Evolutionary conservation across 1,140 invertebrate genomes (phyloP).

Genomic region (Eupeodes corollae): DNA sequence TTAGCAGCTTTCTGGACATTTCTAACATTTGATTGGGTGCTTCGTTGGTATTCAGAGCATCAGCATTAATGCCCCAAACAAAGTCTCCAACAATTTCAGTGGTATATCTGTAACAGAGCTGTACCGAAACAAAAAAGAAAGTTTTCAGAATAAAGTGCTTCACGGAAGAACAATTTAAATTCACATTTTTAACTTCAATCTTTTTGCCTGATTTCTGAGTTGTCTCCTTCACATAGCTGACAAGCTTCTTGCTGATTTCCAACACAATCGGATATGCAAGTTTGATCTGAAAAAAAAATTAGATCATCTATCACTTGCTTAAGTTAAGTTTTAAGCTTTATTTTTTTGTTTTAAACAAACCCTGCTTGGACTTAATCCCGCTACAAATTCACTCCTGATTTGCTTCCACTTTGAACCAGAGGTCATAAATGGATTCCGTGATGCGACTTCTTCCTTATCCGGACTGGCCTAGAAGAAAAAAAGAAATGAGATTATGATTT

Average conservation of each 20-base stretch:
- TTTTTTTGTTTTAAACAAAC: conserved; percentile 10
- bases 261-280: conserved; percentile 24
- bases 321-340: neutral
- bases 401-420: conserved; percentile 42
- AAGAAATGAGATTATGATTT: neutral
- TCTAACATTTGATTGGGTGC: conserved; percentile 13
- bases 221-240: neutral
- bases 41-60: conserved; percentile 15
- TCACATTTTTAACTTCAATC: too few species aligned
- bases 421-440: conserved; percentile 38
- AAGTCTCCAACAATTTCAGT: conserved; percentile 38
- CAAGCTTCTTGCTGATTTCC: conserved; percentile 18
- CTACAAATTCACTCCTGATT: conserved; percentile 40
- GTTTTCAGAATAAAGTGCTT: too few species aligned
- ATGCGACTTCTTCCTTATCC: conserved; percentile 35
- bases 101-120: conserved; percentile 34
- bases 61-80: conserved; percentile 38
- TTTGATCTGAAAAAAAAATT: conserved; percentile 7
- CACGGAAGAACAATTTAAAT: too few species aligned
- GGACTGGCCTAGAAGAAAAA: conserved; percentile 16
- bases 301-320: neutral
- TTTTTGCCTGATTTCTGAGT: too few species aligned
- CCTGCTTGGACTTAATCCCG: conserved; percentile 39
- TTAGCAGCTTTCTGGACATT: conserved; percentile 13
- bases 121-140: neutral